Evolutionary conservation across 2,797 vertebrate species (phyloP).

Genomic region (Siniperca scherzeri): DNA sequence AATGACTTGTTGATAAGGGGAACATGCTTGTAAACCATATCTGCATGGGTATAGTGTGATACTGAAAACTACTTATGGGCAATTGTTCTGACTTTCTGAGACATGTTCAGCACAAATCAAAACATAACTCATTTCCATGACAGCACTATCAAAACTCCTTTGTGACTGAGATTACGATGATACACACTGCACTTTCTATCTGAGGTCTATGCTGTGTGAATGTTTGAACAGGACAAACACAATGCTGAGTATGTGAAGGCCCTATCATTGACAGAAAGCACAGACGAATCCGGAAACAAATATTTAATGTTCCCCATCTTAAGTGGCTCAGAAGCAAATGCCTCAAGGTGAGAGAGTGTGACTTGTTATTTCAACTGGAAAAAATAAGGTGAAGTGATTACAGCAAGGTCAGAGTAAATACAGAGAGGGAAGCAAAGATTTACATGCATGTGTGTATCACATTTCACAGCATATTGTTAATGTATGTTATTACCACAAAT

Average conservation of each 20-base stretch:
- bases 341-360: conserved; percentile 53
- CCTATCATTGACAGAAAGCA: conserved; percentile 82
- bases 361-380: conserved; percentile 41
- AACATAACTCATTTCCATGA: conserved; percentile 46
- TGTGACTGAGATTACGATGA: conserved; percentile 42
- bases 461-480: conserved; percentile 1
- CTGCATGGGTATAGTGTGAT: not conserved
- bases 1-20: not conserved
- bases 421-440: conserved; percentile 23
- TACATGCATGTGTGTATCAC: conserved; percentile 16
- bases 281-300: conserved; percentile 79
- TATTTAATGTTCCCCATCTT: conserved; percentile 78
- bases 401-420: conserved; percentile 46
- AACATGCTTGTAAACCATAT: conserved; percentile 4
- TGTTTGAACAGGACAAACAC: conserved; percentile 88
- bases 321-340: conserved; percentile 55
- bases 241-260: conserved; percentile 80
- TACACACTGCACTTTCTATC: conserved; percentile 29
- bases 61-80: not conserved
- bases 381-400: conserved; percentile 50
- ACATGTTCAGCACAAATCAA: conserved; percentile 22
- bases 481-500: not conserved
- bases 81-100: conserved; percentile 13
- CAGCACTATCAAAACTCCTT: conserved; percentile 53
- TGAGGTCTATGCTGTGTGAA: conserved; percentile 20